Base-by-base conservation (phyloP, 2,888 invertebrate genomes). In the Polydrusus tereticollis region DNA sequence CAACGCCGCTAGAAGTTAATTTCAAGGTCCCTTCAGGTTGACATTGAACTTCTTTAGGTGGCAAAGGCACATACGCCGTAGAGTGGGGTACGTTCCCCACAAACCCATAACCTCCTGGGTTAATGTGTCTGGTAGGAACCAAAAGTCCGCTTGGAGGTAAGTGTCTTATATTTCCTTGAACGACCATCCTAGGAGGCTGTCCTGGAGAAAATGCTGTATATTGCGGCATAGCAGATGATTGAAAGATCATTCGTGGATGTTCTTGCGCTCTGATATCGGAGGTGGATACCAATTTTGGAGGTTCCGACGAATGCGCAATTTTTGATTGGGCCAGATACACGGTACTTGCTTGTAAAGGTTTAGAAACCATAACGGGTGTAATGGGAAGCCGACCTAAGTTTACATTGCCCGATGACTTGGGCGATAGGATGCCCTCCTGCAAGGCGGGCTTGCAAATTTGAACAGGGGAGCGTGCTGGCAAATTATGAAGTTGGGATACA, bases 311-410 rank as follows among this genome's bases (percentile, higher is more conserved):
- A 69, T 82, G 83, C 4, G 83, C 84, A 16, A 82, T 74, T 73
- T 83, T 74, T 20, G 79, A 84, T 1, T 86, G 79, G 75, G 86
- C 86, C 59, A 85, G 85, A 41, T 86, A 76, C 33, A 85, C 82
- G 69, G 87, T 88, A 66, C 86, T 87, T 0, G 87, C 82, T 81
- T 86, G 88, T 38, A 89, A 80, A 73, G 89, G 88, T 83, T 90
- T 90, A 5, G 89, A 85, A 77, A 88, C 88, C 77, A 90, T 83
- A 23, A 90, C 87, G 41, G 90, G 88, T 21, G 89, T 88, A 45
- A 89, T 88, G 26, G 90, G 89, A 70, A 90, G 82, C 55, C 90
- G 83, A 78, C 87, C 89, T 69, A 88, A 86, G 50, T 78, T 79
- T 12, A 80, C 58, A 38, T 73, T 58, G 14, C 77, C 57, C 23